These are phyloP conservation scores for Dreissena polymorpha DNA, from an alignment of 1,140 invertebrate species.

Conservation along the genomic window DNA sequence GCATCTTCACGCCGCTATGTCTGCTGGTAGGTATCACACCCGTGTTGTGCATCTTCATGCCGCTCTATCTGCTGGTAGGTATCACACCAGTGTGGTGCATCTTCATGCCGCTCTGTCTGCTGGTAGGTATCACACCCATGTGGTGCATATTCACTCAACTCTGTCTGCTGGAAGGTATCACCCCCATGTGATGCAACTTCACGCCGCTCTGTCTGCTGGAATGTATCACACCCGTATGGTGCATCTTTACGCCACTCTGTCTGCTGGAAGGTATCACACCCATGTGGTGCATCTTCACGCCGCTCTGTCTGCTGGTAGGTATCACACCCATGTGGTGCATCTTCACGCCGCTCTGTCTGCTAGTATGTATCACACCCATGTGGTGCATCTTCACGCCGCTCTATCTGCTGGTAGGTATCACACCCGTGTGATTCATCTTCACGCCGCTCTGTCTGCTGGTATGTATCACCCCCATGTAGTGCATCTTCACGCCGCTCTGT, in stretches of 20 bases:
- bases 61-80: constrained; percentile 27
- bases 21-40: constrained; percentile 27
- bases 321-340: constrained; percentile 35
- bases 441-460: constrained; percentile 34
- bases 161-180: constrained; percentile 25
- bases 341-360: constrained; percentile 22
- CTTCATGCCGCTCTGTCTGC: constrained; percentile 11
- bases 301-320: constrained; percentile 20
- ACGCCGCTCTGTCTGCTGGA: constrained; percentile 31
- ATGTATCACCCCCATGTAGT: no score
- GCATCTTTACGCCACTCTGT: constrained; percentile 25
- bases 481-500: no score
- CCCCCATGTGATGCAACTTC: constrained; percentile 26
- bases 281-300: no score
- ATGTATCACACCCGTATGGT: constrained; percentile 28
- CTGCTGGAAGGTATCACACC: constrained; percentile 21
- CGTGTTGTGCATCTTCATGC: constrained; percentile 31
- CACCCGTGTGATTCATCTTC: constrained; percentile 24
- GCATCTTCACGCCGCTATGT: constrained; percentile 25
- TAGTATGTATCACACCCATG: constrained; percentile 26
- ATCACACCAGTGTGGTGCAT: no score
- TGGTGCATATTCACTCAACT: constrained; percentile 34
- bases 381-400: constrained; percentile 37
- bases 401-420: constrained; percentile 25
- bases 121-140: constrained; percentile 26